Evolutionary conservation across 1,140 invertebrate species (phyloP).

Genomic region (Vanessa atalanta): DNA sequence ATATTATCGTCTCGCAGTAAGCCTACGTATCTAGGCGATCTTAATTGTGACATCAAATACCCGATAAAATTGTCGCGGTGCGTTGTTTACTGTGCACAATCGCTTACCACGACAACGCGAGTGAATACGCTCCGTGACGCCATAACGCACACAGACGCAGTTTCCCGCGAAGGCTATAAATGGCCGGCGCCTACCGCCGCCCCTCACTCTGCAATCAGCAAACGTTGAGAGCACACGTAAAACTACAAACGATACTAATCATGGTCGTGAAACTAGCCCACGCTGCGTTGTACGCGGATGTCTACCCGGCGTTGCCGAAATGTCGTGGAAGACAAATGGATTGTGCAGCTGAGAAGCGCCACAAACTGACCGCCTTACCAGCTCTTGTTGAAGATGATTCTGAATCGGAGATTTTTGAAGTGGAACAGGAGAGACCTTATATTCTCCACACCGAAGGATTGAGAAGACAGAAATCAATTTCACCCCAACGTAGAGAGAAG

Average conservation of each 20-base stretch:
- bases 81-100: conserved; percentile 48
- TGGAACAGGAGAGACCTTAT: conserved; percentile 55
- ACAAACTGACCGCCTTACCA: conserved; percentile 62
- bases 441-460: conserved; percentile 57
- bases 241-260: conserved; percentile 38
- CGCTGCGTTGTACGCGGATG: conserved; percentile 65
- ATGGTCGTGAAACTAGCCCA: conserved; percentile 77
- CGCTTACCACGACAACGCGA: conserved; percentile 26
- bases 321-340: conserved; percentile 59
- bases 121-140: conserved; percentile 54
- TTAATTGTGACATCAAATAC: conserved; percentile 48
- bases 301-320: conserved; percentile 64
- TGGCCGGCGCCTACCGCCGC: conserved; percentile 47
- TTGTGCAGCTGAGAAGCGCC: conserved; percentile 50
- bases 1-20: neutral
- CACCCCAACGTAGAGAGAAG: conserved; percentile 63
- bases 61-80: conserved; percentile 44
- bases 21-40: conserved; percentile 35
- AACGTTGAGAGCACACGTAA: conserved; percentile 54
- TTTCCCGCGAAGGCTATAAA: conserved; percentile 62
- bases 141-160: conserved; percentile 54
- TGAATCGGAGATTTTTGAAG: conserved; percentile 61
- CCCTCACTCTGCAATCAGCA: conserved; percentile 62
- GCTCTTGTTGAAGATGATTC: conserved; percentile 73
- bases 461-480: conserved; percentile 68